phyloP scores from a whole-genome alignment of 2,113 vertebrate species.

The Danionella cerebrum region DNA sequence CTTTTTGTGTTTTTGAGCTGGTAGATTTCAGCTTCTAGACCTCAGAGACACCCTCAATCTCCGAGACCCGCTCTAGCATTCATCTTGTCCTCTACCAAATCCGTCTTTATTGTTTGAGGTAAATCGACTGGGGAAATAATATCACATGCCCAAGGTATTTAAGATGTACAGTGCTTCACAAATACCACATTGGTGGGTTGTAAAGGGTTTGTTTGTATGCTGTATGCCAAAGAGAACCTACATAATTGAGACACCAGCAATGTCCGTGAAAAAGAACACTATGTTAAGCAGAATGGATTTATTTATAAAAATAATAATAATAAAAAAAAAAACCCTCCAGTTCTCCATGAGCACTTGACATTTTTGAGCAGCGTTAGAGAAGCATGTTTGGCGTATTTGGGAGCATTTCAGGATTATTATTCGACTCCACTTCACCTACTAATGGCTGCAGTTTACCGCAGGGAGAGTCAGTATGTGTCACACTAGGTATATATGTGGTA shows the following conservation, averaged over 20 bases:
- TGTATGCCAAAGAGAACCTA: too few relatives aligned
- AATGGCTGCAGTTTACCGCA: slow-evolving; percentile 56
- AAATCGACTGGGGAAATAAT: neutral
- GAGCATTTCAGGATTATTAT: slow-evolving; percentile 44
- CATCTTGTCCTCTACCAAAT: slow-evolving; percentile 3
- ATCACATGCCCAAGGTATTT: neutral
- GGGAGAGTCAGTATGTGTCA: slow-evolving; percentile 51
- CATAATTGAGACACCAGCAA: too few relatives aligned
- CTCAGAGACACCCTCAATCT: too few relatives aligned
- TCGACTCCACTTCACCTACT: slow-evolving; percentile 36
- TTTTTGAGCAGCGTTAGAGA: slow-evolving; percentile 45
- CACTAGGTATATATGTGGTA: slow-evolving; percentile 53
- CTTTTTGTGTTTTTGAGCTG: too few relatives aligned
- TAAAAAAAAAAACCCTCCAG: too few relatives aligned
- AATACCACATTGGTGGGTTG: neutral
- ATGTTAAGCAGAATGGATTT: too few relatives aligned
- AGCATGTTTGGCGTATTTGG: slow-evolving; percentile 43
- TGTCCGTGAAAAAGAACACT: too few relatives aligned
- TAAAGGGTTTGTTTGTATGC: too few relatives aligned
- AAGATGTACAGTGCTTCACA: slow-evolving; percentile 26
- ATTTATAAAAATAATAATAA: too few relatives aligned
- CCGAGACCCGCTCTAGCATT: neutral
- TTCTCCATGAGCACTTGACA: slow-evolving; percentile 34
- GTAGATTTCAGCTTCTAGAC: too few relatives aligned
- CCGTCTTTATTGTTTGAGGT: slow-evolving; percentile 7